These are phyloP conservation scores for Sebastiscus albofasciatus DNA, from an alignment of 2,797 vertebrate species.

Conservation along the genomic window DNA sequence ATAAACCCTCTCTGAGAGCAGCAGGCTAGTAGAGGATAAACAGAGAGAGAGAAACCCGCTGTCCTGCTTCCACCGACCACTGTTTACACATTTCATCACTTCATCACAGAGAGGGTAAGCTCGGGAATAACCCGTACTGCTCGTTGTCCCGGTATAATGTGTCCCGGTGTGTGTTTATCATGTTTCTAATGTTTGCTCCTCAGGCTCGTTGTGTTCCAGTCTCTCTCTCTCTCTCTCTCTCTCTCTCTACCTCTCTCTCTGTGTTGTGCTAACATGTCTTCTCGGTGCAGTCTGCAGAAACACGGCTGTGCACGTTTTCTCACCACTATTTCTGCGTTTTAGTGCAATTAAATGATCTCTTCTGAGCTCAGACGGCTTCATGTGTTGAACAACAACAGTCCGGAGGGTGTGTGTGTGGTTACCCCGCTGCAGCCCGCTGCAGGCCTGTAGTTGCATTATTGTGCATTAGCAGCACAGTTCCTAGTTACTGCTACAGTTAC, in stretches of 20 bases:
- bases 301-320: neutral
- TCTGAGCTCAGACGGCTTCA: neutral
- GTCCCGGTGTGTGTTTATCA: neutral
- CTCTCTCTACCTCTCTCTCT: neutral
- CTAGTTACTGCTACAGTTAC: neutral
- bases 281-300: slow-evolving; percentile 33
- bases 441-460: slow-evolving; percentile 45
- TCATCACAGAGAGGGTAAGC: slow-evolving; percentile 71
- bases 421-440: slow-evolving; percentile 18
- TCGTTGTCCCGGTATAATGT: neutral
- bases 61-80: slow-evolving; percentile 7
- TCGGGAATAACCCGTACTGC: neutral
- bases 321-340: neutral
- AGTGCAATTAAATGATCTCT: neutral
- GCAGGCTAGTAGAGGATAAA: slow-evolving; percentile 53
- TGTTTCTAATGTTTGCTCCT: neutral
- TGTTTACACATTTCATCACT: slow-evolving; percentile 29
- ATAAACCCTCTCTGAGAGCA: slow-evolving; percentile 61
- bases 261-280: slow-evolving; percentile 49
- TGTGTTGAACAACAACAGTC: neutral
- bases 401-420: neutral
- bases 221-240: neutral
- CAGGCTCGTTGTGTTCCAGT: slow-evolving; percentile 5
- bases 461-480: neutral
- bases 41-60: slow-evolving; percentile 37